phyloP scores from a whole-genome alignment of 2,888 invertebrate species.

The Tricholauxania praeusta region DNA sequence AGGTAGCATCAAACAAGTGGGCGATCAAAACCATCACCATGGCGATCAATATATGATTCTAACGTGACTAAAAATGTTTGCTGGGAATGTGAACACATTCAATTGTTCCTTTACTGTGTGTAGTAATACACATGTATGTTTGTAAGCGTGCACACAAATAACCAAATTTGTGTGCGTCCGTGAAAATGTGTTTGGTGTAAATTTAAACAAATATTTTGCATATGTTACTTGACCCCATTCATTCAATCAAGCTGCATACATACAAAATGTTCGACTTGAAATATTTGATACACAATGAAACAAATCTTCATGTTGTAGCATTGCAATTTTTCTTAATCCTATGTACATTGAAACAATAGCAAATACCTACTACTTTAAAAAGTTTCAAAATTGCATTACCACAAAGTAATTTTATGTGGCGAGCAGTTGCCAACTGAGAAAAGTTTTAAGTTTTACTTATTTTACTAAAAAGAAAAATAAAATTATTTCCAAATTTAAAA shows the following conservation, averaged over 20 bases:
- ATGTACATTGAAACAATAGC: neutral
- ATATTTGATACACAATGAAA: neutral
- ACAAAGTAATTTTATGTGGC: slow-evolving; percentile 6
- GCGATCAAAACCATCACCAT: no score
- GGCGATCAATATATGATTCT: no score
- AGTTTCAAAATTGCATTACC: neutral
- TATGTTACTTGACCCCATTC: slow-evolving; percentile 25
- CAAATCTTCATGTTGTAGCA: slow-evolving; percentile 21
- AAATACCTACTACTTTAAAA: neutral
- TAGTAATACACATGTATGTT: neutral
- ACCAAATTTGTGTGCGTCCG: slow-evolving; percentile 13
- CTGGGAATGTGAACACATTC: no score
- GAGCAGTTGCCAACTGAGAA: no score
- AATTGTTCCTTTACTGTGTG: no score
- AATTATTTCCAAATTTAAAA: no score
- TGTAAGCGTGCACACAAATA: slow-evolving; percentile 8
- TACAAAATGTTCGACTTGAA: slow-evolving; percentile 4
- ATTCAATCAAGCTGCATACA: slow-evolving; percentile 10
- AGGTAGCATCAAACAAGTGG: no score
- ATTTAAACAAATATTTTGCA: slow-evolving; percentile 44
- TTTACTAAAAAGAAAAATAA: no score
- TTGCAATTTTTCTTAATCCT: neutral
- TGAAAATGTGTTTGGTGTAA: slow-evolving; percentile 36
- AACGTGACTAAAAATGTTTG: no score
- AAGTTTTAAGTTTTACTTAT: no score